Evolutionary conservation across 2,113 vertebrate genomes (phyloP).

Genomic region (Dicaeum eximium): DNA sequence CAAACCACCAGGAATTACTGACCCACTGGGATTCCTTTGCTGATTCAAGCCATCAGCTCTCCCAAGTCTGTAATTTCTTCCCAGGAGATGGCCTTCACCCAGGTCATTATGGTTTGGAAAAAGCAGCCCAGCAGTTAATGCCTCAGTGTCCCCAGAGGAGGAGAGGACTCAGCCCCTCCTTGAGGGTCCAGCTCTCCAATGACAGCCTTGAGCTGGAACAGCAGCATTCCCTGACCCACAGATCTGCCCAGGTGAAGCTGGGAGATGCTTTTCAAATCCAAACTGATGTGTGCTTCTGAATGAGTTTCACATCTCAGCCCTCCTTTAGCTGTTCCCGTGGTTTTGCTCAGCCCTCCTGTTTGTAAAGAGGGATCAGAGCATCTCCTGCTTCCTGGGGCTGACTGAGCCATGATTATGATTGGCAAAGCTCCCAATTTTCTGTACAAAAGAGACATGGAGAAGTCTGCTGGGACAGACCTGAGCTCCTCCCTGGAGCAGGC

Average conservation of each 20-base stretch:
- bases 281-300: rapidly evolving
- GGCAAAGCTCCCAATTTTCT: neutral
- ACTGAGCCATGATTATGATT: rapidly evolving
- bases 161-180: rapidly evolving
- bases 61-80: neutral
- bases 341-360: neutral
- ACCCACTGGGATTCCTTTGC: neutral
- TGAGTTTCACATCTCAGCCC: neutral
- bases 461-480: neutral
- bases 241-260: neutral
- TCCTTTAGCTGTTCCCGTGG: neutral
- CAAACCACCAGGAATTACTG: neutral
- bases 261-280: neutral
- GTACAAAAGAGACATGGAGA: neutral
- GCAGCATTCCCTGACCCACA: rapidly evolving
- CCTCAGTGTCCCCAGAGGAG: rapidly evolving
- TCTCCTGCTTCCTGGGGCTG: neutral
- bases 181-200: neutral
- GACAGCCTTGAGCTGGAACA: neutral
- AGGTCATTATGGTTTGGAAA: neutral
- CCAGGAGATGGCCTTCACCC: neutral
- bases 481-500: neutral
- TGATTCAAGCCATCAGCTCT: neutral
- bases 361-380: neutral
- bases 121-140: neutral